phyloP scores from a whole-genome alignment of 2,888 invertebrate genomes.

The Epistrophella euchroma region DNA sequence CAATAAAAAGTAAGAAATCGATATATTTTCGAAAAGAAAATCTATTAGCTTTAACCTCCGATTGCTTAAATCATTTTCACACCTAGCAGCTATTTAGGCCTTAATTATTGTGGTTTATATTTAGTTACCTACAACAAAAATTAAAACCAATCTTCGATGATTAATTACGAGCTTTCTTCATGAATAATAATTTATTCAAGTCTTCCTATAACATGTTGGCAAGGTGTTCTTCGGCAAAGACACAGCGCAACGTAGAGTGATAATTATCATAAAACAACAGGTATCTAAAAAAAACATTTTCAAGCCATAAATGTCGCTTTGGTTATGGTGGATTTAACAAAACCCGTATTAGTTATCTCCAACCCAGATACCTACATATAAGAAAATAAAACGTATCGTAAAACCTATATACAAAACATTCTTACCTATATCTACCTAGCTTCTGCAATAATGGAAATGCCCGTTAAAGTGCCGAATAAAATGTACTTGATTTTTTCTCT shows the following conservation, averaged over 20 bases:
- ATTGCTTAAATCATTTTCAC: slow-evolving; percentile 59
- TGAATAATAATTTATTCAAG: slow-evolving; percentile 51
- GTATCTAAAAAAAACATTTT: slow-evolving; percentile 8
- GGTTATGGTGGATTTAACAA: slow-evolving; percentile 25
- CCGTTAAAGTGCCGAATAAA: slow-evolving; percentile 67
- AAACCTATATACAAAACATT: slow-evolving; percentile 26
- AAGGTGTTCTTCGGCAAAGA: slow-evolving; percentile 34
- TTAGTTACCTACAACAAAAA: slow-evolving; percentile 9
- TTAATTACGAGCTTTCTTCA: slow-evolving; percentile 42
- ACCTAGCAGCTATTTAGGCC: slow-evolving; percentile 56
- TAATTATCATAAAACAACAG: slow-evolving; percentile 31
- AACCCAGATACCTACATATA: slow-evolving; percentile 27
- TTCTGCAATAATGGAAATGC: slow-evolving; percentile 47
- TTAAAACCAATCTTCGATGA: slow-evolving; percentile 36
- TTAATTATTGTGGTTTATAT: slow-evolving; percentile 24
- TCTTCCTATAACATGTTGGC: slow-evolving; percentile 26
- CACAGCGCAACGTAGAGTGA: background rate
- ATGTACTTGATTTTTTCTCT: slow-evolving; percentile 62
- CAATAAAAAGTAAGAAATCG: background rate
- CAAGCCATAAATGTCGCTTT: slow-evolving; percentile 15
- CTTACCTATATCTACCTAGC: slow-evolving; percentile 17
- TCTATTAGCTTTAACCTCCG: background rate
- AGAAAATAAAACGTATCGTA: slow-evolving; percentile 56
- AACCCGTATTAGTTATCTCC: slow-evolving; percentile 18
- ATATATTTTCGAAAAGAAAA: background rate